Conservation (phyloP, 2,888 invertebrate genomes). For the Siphonodentalium dalli region DNA sequence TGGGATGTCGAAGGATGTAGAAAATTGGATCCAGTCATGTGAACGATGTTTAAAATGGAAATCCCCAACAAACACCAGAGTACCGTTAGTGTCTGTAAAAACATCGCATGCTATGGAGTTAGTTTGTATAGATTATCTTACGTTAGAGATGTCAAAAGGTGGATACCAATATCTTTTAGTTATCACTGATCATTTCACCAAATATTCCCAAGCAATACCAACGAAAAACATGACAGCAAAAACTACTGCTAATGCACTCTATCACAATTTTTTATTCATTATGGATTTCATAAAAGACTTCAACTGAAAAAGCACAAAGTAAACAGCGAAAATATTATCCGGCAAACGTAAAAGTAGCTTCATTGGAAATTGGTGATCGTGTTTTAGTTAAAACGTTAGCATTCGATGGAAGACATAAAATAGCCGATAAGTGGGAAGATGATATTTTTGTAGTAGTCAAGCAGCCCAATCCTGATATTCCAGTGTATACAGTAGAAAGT, state of each 20-base stretch:
- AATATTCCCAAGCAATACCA: slow-evolving; percentile 13
- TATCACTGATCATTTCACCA: slow-evolving; percentile 15
- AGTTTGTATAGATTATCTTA: slow-evolving; percentile 15
- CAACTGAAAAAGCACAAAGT: too few species aligned
- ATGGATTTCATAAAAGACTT: too few species aligned
- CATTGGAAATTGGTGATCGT: too few species aligned
- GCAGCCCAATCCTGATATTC: too few species aligned
- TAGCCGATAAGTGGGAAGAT: too few species aligned
- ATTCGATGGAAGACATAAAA: too few species aligned
- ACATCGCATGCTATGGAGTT: slow-evolving; percentile 11
- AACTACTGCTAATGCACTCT: slow-evolving; percentile 11
- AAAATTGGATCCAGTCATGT: neutral
- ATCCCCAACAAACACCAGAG: neutral
- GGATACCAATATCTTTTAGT: slow-evolving; percentile 13
- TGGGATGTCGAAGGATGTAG: slow-evolving; percentile 7
- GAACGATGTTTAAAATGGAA: slow-evolving; percentile 6
- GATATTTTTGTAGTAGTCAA: too few species aligned
- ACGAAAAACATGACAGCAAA: slow-evolving; percentile 16
- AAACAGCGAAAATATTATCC: too few species aligned
- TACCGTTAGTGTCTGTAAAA: neutral
- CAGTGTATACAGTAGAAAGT: too few species aligned
- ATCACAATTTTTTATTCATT: slow-evolving; percentile 11
- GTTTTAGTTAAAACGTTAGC: too few species aligned
- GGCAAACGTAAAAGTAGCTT: too few species aligned
- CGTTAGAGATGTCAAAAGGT: slow-evolving; percentile 4